Evolutionary conservation across 2,888 invertebrate genomes (phyloP), one percentile per base, ranked within the genome.

Genomic region (Elysia crispata): DNA sequence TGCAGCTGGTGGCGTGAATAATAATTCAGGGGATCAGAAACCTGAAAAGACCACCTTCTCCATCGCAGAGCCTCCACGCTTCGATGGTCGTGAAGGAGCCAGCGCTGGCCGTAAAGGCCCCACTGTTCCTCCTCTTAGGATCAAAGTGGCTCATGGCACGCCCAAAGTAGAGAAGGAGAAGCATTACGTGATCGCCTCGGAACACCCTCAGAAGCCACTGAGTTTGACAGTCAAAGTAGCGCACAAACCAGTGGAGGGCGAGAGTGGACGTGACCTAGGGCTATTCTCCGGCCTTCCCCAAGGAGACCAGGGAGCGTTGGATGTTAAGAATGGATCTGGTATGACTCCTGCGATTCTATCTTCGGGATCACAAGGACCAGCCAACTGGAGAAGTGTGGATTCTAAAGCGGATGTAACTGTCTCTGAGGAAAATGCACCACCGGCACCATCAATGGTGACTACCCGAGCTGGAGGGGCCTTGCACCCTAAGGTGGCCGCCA

Each of bases 161-260:
- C 57, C 69, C 30, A 79, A 79, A 60, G 76, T 80, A 1, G 76
- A 80, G 62, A 76, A 80, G 73, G 80, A 80, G 50, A 80, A 80
- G 30, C 80, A 80, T 70, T 80, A 80, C 69, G 76, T 76, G n/a
- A 80, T 80, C n/a, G 23, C 33, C 31, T 30, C 73, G 30, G 80
- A 76, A 30, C 49, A 73, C 18, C 18, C 20, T 8, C 72, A 80
- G 23, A 76, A 76, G 25, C 70, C 80, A 11, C 60, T 80, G 23
- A 33, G 72, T 20, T 50, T 80, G 28, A 80, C 80, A 6, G 76
- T 80, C 6, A 80, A 80, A 15, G 54, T 80, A 20, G 76, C 73
- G 15, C 76, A 76, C 33, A 79, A 79, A 18, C 33, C 66, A 1
- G 33, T 73, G 49, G 70, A 54, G 20, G 74, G 79, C 31, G 31